Evolutionary conservation across 2,888 invertebrate genomes (phyloP), one percentile per base, ranked within the genome.

Genomic region (Thera britannica): DNA sequence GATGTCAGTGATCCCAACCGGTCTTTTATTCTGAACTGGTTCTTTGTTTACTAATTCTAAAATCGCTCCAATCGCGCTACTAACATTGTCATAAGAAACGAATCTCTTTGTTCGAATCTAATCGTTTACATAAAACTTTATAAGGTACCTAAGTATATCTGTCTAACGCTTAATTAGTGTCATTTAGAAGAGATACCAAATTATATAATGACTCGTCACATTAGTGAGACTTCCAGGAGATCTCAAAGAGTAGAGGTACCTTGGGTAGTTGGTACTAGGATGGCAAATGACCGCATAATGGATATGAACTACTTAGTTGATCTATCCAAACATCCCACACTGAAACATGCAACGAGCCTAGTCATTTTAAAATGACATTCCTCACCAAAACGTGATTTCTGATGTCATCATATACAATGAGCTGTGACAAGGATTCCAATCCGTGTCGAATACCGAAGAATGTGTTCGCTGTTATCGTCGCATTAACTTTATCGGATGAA

Each of bases 361-460:
- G 34, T 52, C 9, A 36, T 36, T 11, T 36, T 62, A 9, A 44
- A 52, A 34, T 34, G 6, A 34, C 41, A 58, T 54, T 46, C 41
- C 88, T 87, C 74, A 94, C 94, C 85, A 95, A 88, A 58, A 96
- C 78, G 77, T 95, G 93, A 58, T 94, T 90, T 58, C 94, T 89
- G 58, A 96, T 88, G 70, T 96, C 95, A 76, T 97, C 96, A 73
- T 92, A 96, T 3, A 96, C 94, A 51, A 96, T 94, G 35, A 97
- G 85, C 79, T 97, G 97, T 0, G 94, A 90, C 3, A 97, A 86
- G 0, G 96, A 96, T 87, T 96, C 96, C 59, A 97, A 78, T 0
- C 94, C 97, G 77, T 97, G 94, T 3, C 96, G 90, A 0, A 95
- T 90, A 0, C 97, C 97, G 79, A 96, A 96, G 85, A 95, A 96